Evolutionary conservation across 2,113 vertebrate genomes (phyloP).

Genomic region (Chascanopsetta lugubris): DNA sequence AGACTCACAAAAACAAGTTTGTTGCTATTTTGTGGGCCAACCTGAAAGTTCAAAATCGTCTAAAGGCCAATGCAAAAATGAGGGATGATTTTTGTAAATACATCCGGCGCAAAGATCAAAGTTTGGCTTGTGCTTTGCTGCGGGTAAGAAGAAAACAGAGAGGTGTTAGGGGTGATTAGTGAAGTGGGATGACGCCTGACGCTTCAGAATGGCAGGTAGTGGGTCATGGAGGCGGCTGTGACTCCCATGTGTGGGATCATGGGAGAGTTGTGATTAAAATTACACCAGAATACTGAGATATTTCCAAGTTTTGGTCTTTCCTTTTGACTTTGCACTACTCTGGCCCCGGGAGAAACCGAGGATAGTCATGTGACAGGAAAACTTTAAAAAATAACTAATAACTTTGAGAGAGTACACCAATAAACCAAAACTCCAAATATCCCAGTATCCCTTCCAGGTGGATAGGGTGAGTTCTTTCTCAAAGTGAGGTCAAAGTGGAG

Average conservation of each 20-base stretch:
- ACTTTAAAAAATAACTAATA: not conserved
- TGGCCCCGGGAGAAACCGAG: not conserved
- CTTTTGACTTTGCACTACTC: not conserved
- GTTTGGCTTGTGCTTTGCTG: constrained; percentile 11
- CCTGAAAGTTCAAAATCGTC: too few species aligned
- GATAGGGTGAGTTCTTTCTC: constrained; percentile 48
- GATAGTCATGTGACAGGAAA: constrained; percentile 16
- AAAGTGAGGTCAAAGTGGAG: constrained; percentile 59
- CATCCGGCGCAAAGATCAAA: constrained; percentile 2
- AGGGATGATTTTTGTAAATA: constrained; percentile 7
- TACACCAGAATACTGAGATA: constrained; percentile 64
- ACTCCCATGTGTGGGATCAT: constrained; percentile 60
- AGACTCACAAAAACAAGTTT: too few species aligned
- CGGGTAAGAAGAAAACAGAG: constrained; percentile 60
- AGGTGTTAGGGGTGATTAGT: constrained; percentile 39
- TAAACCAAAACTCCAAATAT: constrained; percentile 71
- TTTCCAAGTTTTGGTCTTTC: constrained; percentile 62
- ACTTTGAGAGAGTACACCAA: constrained; percentile 12
- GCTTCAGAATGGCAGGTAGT: constrained; percentile 26
- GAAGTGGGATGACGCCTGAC: constrained; percentile 22
- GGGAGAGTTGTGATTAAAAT: constrained; percentile 34
- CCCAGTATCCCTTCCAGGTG: constrained; percentile 60
- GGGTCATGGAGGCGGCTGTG: constrained; percentile 66
- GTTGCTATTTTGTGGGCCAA: too few species aligned
- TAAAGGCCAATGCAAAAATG: too few species aligned